A percentile compares a stretch with the other conserved stretches of the same genome.
phyloP scores from a whole-genome alignment of 2,797 vertebrate genomes.

The Coranthus polyacanthus region DNA sequence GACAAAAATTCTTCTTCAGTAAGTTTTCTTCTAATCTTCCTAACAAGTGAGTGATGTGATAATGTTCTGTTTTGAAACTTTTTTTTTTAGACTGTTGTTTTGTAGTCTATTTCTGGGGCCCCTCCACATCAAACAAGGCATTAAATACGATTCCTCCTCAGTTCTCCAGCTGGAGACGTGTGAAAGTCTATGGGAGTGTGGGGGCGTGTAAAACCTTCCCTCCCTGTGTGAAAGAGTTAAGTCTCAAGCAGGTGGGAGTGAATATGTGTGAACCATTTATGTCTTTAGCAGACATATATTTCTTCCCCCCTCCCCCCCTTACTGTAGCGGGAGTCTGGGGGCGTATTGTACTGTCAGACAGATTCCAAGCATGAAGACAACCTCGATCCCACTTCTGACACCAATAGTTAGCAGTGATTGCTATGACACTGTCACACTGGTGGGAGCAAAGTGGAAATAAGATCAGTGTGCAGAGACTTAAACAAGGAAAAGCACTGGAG shows the following conservation, averaged over 20 bases:
- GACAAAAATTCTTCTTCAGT: conserved; percentile 26
- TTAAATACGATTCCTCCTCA: conserved; percentile 82
- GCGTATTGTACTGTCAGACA: conserved; percentile 83
- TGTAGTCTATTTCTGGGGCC: conserved; percentile 76
- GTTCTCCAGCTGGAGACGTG: conserved; percentile 84
- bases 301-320: conserved; percentile 34
- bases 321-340: conserved; percentile 76
- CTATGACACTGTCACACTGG: conserved; percentile 73
- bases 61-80: conserved; percentile 60
- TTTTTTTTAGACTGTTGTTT: conserved; percentile 69
- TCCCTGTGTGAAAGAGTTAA: conserved; percentile 84
- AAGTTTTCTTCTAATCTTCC: conserved; percentile 68
- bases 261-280: conserved; percentile 85
- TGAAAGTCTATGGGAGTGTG: conserved; percentile 84
- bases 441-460: conserved; percentile 64
- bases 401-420: conserved; percentile 76
- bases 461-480: conserved; percentile 55
- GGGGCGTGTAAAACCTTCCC: conserved; percentile 82
- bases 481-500: conserved; percentile 50
- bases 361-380: conserved; percentile 82
- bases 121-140: conserved; percentile 79
- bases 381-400: conserved; percentile 80
- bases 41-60: conserved; percentile 63
- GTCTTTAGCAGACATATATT: conserved; percentile 82
- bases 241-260: conserved; percentile 85